phyloP scores from a whole-genome alignment of 2,888 invertebrate species.

The Ernsta delagoae region DNA sequence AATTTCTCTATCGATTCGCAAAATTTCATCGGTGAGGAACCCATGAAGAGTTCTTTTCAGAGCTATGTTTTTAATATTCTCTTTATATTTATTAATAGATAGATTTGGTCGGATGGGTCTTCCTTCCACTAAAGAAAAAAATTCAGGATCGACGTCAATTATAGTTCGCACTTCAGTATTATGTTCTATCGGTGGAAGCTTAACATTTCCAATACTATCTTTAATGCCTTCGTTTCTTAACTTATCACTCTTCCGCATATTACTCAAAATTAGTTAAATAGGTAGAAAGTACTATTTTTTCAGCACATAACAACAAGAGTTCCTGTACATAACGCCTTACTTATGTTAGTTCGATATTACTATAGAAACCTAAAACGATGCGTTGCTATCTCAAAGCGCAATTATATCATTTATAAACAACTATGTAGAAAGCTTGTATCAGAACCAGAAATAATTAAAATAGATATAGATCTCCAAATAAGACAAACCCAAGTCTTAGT shows the following conservation, averaged over 20 bases:
- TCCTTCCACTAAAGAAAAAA: conserved; percentile 85
- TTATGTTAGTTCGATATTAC: conserved; percentile 58
- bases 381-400: conserved; percentile 4
- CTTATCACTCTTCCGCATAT: conserved; percentile 50
- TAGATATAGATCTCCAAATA: too few relatives aligned
- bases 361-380: conserved; percentile 56
- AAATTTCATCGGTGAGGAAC: conserved; percentile 71
- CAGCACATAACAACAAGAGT: neutral
- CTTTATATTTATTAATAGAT: conserved; percentile 83
- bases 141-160: conserved; percentile 87
- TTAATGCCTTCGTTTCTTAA: conserved; percentile 52
- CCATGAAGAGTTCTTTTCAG: conserved; percentile 69
- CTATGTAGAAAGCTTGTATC: too few relatives aligned
- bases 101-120: conserved; percentile 84
- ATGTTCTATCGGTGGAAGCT: conserved; percentile 69
- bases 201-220: conserved; percentile 63
- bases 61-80: conserved; percentile 73
- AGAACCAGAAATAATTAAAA: too few relatives aligned
- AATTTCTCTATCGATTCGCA: conserved; percentile 72
- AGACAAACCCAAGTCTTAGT: too few relatives aligned
- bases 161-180: conserved; percentile 70
- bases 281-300: too few relatives aligned
- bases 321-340: too few relatives aligned
- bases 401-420: neutral
- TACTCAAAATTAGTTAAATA: neutral